Conservation (phyloP, 1,140 invertebrate species). For the Zeugodacus cucurbitae region DNA sequence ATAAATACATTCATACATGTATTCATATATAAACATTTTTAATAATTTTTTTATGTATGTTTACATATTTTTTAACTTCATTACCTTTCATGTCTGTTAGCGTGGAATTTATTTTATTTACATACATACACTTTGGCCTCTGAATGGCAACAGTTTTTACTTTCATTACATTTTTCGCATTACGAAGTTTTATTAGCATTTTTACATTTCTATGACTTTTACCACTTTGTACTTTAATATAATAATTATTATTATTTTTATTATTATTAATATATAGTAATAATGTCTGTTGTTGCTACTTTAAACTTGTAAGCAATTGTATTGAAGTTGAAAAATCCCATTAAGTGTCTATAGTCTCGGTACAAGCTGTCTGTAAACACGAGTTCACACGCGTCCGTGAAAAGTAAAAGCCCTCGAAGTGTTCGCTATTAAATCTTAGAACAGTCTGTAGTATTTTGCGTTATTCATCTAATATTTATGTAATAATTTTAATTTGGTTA, state of each 20-base stretch:
- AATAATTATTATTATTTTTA: background rate
- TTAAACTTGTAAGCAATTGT: too few species aligned
- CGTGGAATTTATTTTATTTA: background rate
- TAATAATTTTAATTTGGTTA: too few species aligned
- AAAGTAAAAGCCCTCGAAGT: too few species aligned
- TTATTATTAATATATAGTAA: background rate
- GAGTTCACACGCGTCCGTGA: too few species aligned
- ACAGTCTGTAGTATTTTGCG: too few species aligned
- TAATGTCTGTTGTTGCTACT: background rate
- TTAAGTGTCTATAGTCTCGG: too few species aligned
- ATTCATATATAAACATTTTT: background rate
- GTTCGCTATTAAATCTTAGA: too few species aligned
- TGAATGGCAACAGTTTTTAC: background rate
- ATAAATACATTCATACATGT: background rate
- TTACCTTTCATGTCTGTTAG: background rate
- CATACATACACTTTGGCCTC: background rate
- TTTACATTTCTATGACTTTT: background rate
- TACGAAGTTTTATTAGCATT: background rate
- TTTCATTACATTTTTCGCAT: conserved; percentile 11
- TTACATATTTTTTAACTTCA: background rate
- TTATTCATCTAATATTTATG: too few species aligned
- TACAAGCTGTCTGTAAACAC: too few species aligned
- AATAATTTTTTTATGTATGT: background rate
- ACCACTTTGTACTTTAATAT: conserved; percentile 28
- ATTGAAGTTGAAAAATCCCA: too few species aligned